A percentile compares a stretch with the other conserved stretches of the same genome.
These are phyloP conservation scores for Amblyjoppa fuscipennis DNA, from an alignment of 2,888 invertebrate genomes.

Conservation along the genomic window DNA sequence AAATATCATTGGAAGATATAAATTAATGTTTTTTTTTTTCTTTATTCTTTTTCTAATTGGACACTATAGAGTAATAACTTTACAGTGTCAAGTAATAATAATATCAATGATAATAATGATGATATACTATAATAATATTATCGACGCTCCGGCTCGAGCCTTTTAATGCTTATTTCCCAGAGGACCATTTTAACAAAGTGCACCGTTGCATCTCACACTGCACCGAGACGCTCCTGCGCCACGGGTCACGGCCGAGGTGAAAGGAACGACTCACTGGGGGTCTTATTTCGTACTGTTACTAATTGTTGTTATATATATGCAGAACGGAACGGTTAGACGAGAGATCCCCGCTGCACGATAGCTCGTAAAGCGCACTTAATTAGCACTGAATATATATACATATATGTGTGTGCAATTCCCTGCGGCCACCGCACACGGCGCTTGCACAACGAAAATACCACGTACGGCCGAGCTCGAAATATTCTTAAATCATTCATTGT, in stretches of 20 bases:
- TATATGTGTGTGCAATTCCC: not conserved
- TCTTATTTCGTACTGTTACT: constrained; percentile 8
- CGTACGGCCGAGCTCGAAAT: not conserved
- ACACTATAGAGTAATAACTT: not conserved
- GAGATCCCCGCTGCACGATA: not conserved
- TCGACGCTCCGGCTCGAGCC: not conserved
- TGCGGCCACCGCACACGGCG: not conserved
- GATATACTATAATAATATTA: not conserved
- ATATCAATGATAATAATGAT: not conserved
- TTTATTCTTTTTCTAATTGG: not conserved
- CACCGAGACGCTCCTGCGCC: not conserved
- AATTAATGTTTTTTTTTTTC: not conserved
- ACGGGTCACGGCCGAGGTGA: constrained; percentile 7
- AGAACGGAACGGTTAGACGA: not conserved
- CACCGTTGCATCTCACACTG: not conserved
- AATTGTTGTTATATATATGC: not conserved
- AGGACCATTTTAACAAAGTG: not conserved
- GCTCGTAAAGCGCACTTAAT: not conserved
- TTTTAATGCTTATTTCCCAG: not conserved
- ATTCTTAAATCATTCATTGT: not conserved
- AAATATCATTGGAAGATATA: not conserved
- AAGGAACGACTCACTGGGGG: not conserved
- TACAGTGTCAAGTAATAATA: not conserved
- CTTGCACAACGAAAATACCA: not conserved
- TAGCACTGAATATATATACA: not conserved